Evolutionary conservation across 1,140 invertebrate genomes (phyloP), one percentile per base, ranked within the genome.

Genomic region (Gonatopus flavifemur): DNA sequence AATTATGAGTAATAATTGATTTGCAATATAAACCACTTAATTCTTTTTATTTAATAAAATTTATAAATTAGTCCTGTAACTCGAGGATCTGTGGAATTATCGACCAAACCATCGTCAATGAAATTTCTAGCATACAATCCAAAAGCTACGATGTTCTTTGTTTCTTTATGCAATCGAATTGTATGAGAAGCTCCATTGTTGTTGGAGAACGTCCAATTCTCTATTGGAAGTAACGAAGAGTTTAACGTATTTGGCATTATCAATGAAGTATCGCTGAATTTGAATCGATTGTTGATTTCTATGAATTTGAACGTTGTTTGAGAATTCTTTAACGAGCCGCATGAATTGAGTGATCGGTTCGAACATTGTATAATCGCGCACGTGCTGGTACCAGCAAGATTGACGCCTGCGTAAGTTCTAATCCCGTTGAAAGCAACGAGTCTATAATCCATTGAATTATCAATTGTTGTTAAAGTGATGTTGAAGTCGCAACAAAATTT

Each of bases 401-500:
- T 18, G n/a, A n/a, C n/a, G 0, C 0, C 3, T 2, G n/a, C 21
- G 10, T 57, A 56, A 2, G 7, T 2, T 7, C 52, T 42, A 3
- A 28, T 24, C 3, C 55, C 62, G 9, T 52, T 44, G 18, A 38
- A 62, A 40, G 39, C 37, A 0, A 54, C 31, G 1, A 50, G 48
- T n/a, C 51, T 55, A 24, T 66, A 64, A 16, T 33, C 30, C 15
- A 10, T 43, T 9, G 8, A 43, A 3, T 39, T 15, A 20, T 59
- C 40, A 13, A 30, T 6, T 9, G 44, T 42, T 3, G 10, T 16
- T 0, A 50, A 37, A 9, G 52, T 19, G 12, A 64, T 30, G 1
- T 57, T 21, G 19, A 75, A 72, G 4, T 67, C 9, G 32, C 76
- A 78, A 25, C 76, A 78, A 1, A 75, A 49, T 2, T 20, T 33